Conservation (phyloP, 2,888 invertebrate genomes). For the Elysia crispata region DNA sequence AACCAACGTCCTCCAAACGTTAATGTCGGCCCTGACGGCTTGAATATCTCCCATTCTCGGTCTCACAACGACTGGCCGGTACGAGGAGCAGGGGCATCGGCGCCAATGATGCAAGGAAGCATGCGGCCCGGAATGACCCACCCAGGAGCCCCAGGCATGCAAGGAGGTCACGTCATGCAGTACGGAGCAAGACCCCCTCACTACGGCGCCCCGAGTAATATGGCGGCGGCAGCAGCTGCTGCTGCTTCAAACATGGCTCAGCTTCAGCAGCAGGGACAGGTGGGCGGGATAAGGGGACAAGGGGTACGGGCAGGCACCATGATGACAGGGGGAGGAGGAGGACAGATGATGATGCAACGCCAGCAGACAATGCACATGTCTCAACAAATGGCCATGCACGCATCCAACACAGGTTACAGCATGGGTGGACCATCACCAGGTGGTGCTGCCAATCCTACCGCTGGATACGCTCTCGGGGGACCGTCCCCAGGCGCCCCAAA, state of each 20-base stretch:
- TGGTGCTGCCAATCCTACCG: slow-evolving; percentile 20
- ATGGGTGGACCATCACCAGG: slow-evolving; percentile 42
- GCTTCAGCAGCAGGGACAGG: slow-evolving; percentile 59
- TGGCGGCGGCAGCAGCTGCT: slow-evolving; percentile 52
- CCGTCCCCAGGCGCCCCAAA: slow-evolving; percentile 43
- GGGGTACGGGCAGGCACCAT: slow-evolving; percentile 59
- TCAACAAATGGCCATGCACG: slow-evolving; percentile 68
- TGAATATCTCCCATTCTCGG: slow-evolving; percentile 78
- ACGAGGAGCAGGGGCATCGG: slow-evolving; percentile 78
- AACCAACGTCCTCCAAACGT: slow-evolving; percentile 82
- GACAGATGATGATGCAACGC: slow-evolving; percentile 66
- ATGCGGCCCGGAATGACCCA: slow-evolving; percentile 53
- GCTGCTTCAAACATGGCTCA: slow-evolving; percentile 78
- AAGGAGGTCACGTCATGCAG: slow-evolving; percentile 48
- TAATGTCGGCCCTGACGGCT: slow-evolving; percentile 80
- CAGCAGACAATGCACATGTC: slow-evolving; percentile 78
- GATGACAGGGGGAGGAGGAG: slow-evolving; percentile 53
- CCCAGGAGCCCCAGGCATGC: slow-evolving; percentile 44
- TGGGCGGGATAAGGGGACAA: slow-evolving; percentile 30
- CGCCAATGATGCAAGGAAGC: slow-evolving; percentile 30
- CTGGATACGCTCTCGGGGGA: slow-evolving; percentile 32
- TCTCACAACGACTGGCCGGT: slow-evolving; percentile 79
- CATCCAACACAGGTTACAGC: slow-evolving; percentile 40
- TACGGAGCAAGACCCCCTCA: slow-evolving; percentile 30
- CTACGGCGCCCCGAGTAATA: slow-evolving; percentile 17